phyloP scores from a whole-genome alignment of 1,140 invertebrate genomes.

The Bombus pascuorum region DNA sequence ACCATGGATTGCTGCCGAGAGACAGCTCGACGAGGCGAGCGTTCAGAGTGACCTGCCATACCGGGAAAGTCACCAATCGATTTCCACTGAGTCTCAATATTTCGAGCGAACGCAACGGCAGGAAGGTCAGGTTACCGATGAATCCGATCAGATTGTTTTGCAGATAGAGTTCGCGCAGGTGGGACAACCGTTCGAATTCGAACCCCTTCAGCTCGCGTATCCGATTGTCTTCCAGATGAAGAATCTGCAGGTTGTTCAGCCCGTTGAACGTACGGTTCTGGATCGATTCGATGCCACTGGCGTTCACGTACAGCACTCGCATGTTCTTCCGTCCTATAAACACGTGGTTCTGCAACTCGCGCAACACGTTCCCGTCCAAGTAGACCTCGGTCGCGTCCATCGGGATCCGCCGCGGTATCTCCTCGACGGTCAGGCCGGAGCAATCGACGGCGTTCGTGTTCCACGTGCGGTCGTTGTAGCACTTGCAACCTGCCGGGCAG shows the following conservation, averaged over 20 bases:
- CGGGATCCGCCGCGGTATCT: conserved; percentile 92
- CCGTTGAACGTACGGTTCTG: conserved; percentile 97
- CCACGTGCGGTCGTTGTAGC: conserved; percentile 96
- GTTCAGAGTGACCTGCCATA: conserved; percentile 92
- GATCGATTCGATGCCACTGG: conserved; percentile 92
- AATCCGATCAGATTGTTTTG: conserved; percentile 92
- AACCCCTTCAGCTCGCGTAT: conserved; percentile 91
- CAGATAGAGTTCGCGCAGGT: conserved; percentile 92
- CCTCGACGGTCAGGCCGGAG: conserved; percentile 88
- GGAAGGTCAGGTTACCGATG: conserved; percentile 92
- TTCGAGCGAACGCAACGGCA: conserved; percentile 90
- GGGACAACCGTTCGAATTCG: conserved; percentile 93
- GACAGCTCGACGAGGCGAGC: conserved; percentile 87
- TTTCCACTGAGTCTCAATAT: conserved; percentile 93
- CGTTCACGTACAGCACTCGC: conserved; percentile 92
- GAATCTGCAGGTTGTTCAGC: conserved; percentile 89
- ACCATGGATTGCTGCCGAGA: conserved; percentile 93
- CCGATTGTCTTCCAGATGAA: conserved; percentile 94
- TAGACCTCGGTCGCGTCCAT: conserved; percentile 97
- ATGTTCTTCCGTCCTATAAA: conserved; percentile 96
- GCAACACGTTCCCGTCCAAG: conserved; percentile 94
- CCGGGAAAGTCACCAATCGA: conserved; percentile 89
- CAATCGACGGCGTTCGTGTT: conserved; percentile 96
- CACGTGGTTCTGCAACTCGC: conserved; percentile 92
- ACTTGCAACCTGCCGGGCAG: conserved; percentile 94